A percentile compares a stretch with the other conserved stretches of the same genome.
These are phyloP conservation scores for Pycnomerus fuliginosus DNA, from an alignment of 2,888 invertebrate genomes.

Conservation along the genomic window DNA sequence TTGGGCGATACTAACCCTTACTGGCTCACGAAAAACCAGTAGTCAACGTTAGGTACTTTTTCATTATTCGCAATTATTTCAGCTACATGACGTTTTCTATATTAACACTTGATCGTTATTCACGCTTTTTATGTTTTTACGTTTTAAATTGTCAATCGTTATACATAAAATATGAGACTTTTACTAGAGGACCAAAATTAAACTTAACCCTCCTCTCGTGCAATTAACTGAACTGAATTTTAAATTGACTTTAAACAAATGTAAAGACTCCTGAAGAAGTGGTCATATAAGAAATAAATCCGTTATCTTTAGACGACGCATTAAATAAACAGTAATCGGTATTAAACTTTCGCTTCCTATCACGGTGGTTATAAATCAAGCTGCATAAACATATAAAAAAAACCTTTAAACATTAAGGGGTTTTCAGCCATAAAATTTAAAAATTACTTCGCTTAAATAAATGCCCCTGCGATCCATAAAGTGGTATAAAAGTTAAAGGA, in stretches of 20 bases:
- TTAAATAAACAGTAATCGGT: constrained; percentile 28
- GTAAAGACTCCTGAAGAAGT: no score
- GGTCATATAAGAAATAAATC: constrained; percentile 4
- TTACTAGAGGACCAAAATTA: no score
- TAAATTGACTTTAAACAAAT: neutral
- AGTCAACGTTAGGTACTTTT: constrained; percentile 36
- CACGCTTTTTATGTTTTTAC: constrained; percentile 13
- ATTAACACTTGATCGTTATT: constrained; percentile 11
- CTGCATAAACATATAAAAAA: constrained; percentile 40
- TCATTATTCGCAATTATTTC: constrained; percentile 46
- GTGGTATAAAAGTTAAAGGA: constrained; percentile 37
- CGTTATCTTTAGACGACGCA: constrained; percentile 16
- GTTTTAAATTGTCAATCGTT: constrained; percentile 12
- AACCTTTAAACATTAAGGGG: constrained; percentile 40
- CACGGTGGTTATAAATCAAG: constrained; percentile 27
- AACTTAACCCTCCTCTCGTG: no score
- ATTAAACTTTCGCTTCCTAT: constrained; percentile 28
- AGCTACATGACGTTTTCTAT: constrained; percentile 39
- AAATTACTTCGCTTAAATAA: constrained; percentile 39
- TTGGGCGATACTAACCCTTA: constrained; percentile 30
- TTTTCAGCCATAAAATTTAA: constrained; percentile 42
- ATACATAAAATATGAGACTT: constrained; percentile 14
- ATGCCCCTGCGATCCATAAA: constrained; percentile 40
- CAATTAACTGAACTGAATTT: no score
- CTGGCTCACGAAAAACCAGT: constrained; percentile 17